Conservation (phyloP, 2,888 invertebrate genomes). For the Caenorhabditis zanzibari region DNA sequence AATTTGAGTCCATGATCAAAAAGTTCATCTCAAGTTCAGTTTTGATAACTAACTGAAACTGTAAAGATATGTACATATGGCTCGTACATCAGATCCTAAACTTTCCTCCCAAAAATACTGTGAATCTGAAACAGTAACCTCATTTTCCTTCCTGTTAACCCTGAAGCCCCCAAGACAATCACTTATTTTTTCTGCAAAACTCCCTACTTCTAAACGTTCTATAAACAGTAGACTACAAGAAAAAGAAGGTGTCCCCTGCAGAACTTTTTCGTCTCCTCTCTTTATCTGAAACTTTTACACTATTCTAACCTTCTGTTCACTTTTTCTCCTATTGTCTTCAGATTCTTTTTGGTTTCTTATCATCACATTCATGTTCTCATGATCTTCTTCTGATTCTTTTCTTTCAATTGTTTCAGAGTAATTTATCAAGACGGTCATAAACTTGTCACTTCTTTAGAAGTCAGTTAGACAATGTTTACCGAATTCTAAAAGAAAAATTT, state of each 20-base stretch:
- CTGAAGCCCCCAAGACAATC: no score
- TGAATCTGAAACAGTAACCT: no score
- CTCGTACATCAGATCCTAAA: no score
- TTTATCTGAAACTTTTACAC: slow-evolving; percentile 20
- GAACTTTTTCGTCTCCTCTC: slow-evolving; percentile 13
- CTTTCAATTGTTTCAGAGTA: slow-evolving; percentile 29
- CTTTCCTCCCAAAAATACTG: no score
- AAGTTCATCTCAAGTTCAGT: no score
- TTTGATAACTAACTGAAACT: no score
- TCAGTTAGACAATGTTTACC: slow-evolving; percentile 12
- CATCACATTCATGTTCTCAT: slow-evolving; percentile 15
- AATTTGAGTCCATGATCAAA: no score
- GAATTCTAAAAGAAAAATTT: slow-evolving; percentile 8
- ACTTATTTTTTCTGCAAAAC: neutral
- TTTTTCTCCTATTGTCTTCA: slow-evolving; percentile 14
- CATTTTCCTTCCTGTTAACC: no score
- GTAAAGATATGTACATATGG: no score
- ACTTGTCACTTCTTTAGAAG: slow-evolving; percentile 32
- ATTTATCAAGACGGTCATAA: slow-evolving; percentile 38
- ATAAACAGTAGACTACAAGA: slow-evolving; percentile 27
- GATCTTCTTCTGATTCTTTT: slow-evolving; percentile 10
- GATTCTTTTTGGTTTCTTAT: slow-evolving; percentile 11
- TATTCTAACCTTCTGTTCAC: slow-evolving; percentile 4
- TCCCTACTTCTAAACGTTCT: neutral
- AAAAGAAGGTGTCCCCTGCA: neutral